These are phyloP conservation scores for Parochlus steinenii DNA, from an alignment of 2,888 invertebrate genomes.

Conservation along the genomic window DNA sequence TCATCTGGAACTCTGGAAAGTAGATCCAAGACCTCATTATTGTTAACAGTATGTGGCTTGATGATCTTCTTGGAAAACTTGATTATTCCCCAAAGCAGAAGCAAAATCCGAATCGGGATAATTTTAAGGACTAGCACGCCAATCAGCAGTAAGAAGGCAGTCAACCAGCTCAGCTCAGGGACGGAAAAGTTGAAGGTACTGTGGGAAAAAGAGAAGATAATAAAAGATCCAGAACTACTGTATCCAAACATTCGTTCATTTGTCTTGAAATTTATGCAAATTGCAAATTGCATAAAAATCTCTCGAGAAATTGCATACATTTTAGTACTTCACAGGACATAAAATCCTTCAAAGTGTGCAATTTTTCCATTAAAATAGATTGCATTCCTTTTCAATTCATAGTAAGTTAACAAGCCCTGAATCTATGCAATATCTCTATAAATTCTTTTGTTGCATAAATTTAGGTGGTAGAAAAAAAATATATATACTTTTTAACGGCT, in stretches of 20 bases:
- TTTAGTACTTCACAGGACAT: too few species aligned
- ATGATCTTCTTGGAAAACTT: slow-evolving; percentile 90
- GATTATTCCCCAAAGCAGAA: slow-evolving; percentile 88
- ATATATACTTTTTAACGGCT: slow-evolving; percentile 76
- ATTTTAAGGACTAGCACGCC: slow-evolving; percentile 69
- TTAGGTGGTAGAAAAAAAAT: neutral
- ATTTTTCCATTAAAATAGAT: too few species aligned
- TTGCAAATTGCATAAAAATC: too few species aligned
- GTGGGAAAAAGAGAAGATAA: slow-evolving; percentile 23
- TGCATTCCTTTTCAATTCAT: too few species aligned
- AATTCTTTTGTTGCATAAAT: too few species aligned
- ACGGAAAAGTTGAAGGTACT: slow-evolving; percentile 94
- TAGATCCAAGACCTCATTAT: slow-evolving; percentile 92
- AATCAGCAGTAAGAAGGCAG: slow-evolving; percentile 57
- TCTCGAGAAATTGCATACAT: too few species aligned
- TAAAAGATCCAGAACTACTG: slow-evolving; percentile 1
- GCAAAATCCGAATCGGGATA: slow-evolving; percentile 73
- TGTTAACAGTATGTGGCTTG: slow-evolving; percentile 86
- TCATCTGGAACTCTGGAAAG: slow-evolving; percentile 90
- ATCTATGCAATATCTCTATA: too few species aligned
- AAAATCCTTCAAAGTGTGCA: too few species aligned
- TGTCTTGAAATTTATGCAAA: too few species aligned
- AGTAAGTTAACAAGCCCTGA: too few species aligned
- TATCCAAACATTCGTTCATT: slow-evolving; percentile 3
- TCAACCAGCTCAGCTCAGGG: slow-evolving; percentile 88